Evolutionary conservation across 2,113 vertebrate genomes (phyloP), one percentile per base, ranked within the genome.

Genomic region (Coptodon rendalli): DNA sequence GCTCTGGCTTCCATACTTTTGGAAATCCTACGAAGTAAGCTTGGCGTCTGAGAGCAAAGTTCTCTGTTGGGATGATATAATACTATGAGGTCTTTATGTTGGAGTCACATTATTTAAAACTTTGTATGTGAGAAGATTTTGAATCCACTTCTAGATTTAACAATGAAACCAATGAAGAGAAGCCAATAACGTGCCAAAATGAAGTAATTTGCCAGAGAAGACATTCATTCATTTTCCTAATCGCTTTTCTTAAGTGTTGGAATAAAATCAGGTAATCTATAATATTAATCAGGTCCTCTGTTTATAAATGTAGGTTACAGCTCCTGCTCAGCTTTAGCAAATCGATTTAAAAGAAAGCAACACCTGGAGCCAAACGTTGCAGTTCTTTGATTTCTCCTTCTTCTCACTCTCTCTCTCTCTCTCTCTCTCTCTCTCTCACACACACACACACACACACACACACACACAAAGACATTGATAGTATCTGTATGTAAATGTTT

Each of bases 221-320:
- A 34, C 36, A 36, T 86, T 79, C 53, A 90, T 91, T 89, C 5
- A 22, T 89, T 86, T 85, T 71, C 66, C 57, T 92, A 92, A 89
- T 87, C 89, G 86, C 27, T 38, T 13, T 43, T 31, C 78, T 59
- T 12, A 83, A 14, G 57, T 73, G 16, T 81, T 85, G 24, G 36
- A 89, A 54, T 73, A 80, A 86, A 86, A 84, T 34, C 9, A 48
- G 43, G 31, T 45, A 89, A 87, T 88, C 54, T 83, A 89, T 91
- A 54, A 53, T 68, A 89, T 89, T 73, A 85, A 61, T 76, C 52
- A 78, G 59, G 45, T 52, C 7, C 3, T 9, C n/a, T 80, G 29
- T 76, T 52, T 54, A 19, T 38, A 78, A 89, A 86, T 84, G 36
- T 71, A 86, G 45, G 45, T 68, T 86, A 82, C 27, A 53, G 34